Conservation (phyloP, 2,113 vertebrate genomes). For the Sciurus niger region DNA sequence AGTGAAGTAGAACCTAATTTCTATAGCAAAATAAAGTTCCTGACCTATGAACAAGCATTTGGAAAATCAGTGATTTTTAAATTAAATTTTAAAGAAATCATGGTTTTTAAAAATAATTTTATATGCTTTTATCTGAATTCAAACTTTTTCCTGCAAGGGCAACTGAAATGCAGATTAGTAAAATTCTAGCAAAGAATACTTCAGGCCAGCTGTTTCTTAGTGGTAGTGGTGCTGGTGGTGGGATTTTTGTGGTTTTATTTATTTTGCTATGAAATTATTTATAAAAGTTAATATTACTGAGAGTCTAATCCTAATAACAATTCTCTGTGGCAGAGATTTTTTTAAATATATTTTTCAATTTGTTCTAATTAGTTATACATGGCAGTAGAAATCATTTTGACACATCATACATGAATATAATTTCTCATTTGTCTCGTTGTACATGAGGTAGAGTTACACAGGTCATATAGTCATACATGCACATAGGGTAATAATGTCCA, state of each 20-base stretch:
- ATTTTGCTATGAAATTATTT: not conserved
- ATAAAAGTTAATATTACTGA: not conserved
- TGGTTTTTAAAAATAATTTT: constrained; percentile 16
- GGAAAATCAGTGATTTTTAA: not conserved
- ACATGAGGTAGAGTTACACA: no score
- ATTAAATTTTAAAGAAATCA: not conserved
- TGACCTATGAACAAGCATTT: not conserved
- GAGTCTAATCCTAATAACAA: not conserved
- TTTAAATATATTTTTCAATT: no score
- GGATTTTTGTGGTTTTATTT: no score
- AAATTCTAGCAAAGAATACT: constrained; percentile 23
- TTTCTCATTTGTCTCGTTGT: no score
- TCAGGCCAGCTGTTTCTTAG: not conserved
- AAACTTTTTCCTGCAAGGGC: not conserved
- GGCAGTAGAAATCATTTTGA: no score
- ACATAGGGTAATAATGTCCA: no score
- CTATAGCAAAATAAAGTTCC: constrained; percentile 24
- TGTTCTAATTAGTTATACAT: no score
- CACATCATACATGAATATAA: no score
- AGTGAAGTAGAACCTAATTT: not conserved
- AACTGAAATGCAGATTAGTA: not conserved
- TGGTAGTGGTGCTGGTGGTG: no score
- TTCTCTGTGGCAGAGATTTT: not conserved
- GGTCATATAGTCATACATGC: no score
- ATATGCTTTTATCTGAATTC: not conserved